A percentile compares a stretch with the other conserved stretches of the same genome.
phyloP scores from a whole-genome alignment of 2,888 invertebrate genomes.

The Sericinus montela region DNA sequence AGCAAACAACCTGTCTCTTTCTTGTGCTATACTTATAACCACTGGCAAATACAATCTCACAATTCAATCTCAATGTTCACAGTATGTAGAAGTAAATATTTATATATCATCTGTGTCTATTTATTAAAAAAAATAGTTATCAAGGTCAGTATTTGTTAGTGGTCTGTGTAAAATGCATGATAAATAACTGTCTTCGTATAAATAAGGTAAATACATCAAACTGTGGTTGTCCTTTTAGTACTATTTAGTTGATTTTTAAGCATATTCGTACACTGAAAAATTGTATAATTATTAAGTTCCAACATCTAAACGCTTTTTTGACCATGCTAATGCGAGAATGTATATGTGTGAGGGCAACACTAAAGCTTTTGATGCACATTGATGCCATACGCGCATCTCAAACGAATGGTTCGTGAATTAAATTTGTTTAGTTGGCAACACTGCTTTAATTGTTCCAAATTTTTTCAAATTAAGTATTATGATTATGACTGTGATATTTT shows the following conservation, averaged over 20 bases:
- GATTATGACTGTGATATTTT: conserved; percentile 22
- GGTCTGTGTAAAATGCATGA: conserved; percentile 60
- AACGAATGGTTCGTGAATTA: conserved; percentile 20
- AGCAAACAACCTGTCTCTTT: conserved; percentile 41
- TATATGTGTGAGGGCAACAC: conserved; percentile 17
- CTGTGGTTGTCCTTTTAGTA: conserved; percentile 58
- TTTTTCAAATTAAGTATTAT: conserved; percentile 14
- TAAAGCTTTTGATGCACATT: conserved; percentile 8
- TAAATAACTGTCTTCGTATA: conserved; percentile 46
- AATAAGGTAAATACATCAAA: conserved; percentile 41
- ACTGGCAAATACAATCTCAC: conserved; percentile 32
- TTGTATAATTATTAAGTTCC: conserved; percentile 14
- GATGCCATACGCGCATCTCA: background rate
- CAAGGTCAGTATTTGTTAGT: conserved; percentile 30
- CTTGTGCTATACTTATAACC: conserved; percentile 43
- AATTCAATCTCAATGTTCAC: conserved; percentile 3
- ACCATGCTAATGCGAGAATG: conserved; percentile 17
- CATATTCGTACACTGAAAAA: conserved; percentile 20
- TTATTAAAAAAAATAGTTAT: background rate
- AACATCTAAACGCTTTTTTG: conserved; percentile 10
- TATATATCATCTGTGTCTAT: conserved; percentile 3
- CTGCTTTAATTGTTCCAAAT: conserved; percentile 17
- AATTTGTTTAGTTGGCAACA: conserved; percentile 17
- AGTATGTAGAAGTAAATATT: conserved; percentile 13
- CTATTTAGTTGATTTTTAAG: conserved; percentile 38